Evolutionary conservation across 2,113 vertebrate species (phyloP), one percentile per base, ranked within the genome.

Genomic region (Calonectris borealis): DNA sequence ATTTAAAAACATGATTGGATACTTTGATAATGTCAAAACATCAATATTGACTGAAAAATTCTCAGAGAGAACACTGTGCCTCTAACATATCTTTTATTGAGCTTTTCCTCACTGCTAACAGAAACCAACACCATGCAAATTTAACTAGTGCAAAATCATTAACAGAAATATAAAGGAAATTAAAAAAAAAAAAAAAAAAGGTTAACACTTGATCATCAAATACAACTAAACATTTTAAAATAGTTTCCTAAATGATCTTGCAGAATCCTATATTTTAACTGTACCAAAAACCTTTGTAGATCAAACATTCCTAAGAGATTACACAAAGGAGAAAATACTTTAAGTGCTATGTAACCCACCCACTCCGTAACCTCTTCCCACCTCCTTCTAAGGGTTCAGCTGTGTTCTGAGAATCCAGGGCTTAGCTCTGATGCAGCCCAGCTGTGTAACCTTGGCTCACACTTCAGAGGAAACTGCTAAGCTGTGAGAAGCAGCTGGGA

Each of bases 371-470:
- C 54, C 90, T 95, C 87, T 88, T 85, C 38, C 71, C 70, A 95
- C 12, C 54, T 91, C 66, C 46, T 94, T 32, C 72, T 72, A 76
- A 71, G 87, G 73, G 80, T 51, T 95, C 86, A 93, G 65, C 83
- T 94, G 48, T 0, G 9, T 58, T 82, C 66, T 73, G 68, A 66
- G 86, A 92, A 86, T 73, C 36, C 76, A 66, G 42, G 48, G 81
- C 86, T 95, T 36, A 94, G 92, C 87, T 77, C 66, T 94, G 94
- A 95, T 90, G 46, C 42, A 97, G 68, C 79, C 87, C 96, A 97
- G 96, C 94, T 96, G 96, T 36, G 66, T 73, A 91, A 96, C 90
- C 78, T 79, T 95, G 93, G 87, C 96, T 96, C 49, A 42, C 36
- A 62, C 78, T 93, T 90, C 93, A 96, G 90, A 93, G 75, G 31